Conservation (phyloP, 2,888 invertebrate species). For the Cistogaster globosa region DNA sequence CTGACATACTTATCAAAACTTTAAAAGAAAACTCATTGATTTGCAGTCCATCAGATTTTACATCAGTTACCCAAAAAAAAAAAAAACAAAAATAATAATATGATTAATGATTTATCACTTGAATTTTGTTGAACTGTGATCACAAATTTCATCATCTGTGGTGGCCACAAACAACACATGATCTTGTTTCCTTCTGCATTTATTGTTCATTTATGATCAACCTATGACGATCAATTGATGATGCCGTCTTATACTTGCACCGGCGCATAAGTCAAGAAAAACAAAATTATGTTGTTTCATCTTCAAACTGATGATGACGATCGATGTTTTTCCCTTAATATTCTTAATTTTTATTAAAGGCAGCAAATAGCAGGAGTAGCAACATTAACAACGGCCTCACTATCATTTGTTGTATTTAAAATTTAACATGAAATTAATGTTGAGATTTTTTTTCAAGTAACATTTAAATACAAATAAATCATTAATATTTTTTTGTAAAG, state of each 20-base stretch:
- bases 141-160: slow-evolving; percentile 30
- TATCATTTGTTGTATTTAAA: slow-evolving; percentile 21
- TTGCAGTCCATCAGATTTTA: background rate
- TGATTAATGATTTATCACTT: slow-evolving; percentile 59
- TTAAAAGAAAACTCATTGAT: no score
- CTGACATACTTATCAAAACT: no score
- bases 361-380: slow-evolving; percentile 21
- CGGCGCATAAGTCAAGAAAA: slow-evolving; percentile 53
- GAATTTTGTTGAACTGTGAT: background rate
- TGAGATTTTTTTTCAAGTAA: background rate
- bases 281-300: slow-evolving; percentile 49
- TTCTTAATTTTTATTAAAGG: background rate
- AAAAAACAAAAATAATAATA: no score
- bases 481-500: slow-evolving; percentile 33
- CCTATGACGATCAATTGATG: slow-evolving; percentile 17
- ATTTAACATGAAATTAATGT: slow-evolving; percentile 17
- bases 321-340: background rate
- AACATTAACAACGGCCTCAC: slow-evolving; percentile 8
- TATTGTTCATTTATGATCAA: slow-evolving; percentile 34
- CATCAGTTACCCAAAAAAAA: background rate
- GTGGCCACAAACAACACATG: slow-evolving; percentile 39
- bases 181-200: slow-evolving; percentile 24
- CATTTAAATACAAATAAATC: slow-evolving; percentile 45
- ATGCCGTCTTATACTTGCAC: slow-evolving; percentile 35
- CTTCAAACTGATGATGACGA: slow-evolving; percentile 23